Percentiles rank a stretch among this genome's conserved stretches.
Evolutionary conservation across 2,797 vertebrate species (phyloP).

Genomic region (Bradypodion ventrale): DNA sequence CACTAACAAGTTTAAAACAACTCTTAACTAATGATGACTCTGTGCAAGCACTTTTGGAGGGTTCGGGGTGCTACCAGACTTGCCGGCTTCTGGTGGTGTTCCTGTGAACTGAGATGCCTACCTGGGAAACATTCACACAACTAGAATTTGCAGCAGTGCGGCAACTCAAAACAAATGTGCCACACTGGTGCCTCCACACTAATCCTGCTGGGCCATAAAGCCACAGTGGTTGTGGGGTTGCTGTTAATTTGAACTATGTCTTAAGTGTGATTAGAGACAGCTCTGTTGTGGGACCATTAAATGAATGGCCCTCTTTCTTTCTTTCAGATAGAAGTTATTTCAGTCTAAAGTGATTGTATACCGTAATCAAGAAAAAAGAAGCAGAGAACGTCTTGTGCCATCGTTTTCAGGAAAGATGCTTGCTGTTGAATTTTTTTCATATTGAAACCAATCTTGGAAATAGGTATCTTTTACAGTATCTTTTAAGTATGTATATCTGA

Average conservation of each 20-base stretch:
- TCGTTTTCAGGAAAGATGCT: neutral
- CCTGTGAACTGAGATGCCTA: neutral
- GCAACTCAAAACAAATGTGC: neutral
- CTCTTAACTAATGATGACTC: neutral
- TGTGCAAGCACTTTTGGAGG: neutral
- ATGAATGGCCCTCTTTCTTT: rapidly evolving
- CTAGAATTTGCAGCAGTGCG: neutral
- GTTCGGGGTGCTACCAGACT: neutral
- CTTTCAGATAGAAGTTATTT: neutral
- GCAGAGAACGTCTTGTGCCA: neutral
- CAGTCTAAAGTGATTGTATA: neutral
- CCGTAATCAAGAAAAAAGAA: rapidly evolving
- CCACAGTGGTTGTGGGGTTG: neutral
- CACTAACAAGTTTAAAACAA: neutral
- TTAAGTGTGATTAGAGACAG: rapidly evolving
- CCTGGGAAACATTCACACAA: neutral
- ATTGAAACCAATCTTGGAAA: neutral
- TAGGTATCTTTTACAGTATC: conserved; percentile 15
- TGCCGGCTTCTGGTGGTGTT: neutral
- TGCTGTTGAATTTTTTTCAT: neutral
- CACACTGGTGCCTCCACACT: neutral
- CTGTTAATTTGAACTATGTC: neutral
- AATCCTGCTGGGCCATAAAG: neutral
- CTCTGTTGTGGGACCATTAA: neutral
- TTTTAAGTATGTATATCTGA: neutral